phyloP scores from a whole-genome alignment of 2,888 invertebrate species.

The Tillus elongatus region DNA sequence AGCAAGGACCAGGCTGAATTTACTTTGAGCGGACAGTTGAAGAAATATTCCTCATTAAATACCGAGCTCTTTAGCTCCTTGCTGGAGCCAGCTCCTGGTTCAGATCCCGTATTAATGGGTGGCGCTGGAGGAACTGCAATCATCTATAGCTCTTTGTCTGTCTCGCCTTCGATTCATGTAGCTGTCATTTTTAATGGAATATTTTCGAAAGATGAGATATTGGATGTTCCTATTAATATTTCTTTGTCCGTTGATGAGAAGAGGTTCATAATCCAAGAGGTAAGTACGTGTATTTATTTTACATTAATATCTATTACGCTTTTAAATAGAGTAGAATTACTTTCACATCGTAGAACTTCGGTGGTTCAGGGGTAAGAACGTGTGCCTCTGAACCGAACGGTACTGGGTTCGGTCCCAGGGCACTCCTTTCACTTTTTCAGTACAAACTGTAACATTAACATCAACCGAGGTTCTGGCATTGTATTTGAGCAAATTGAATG shows the following conservation, averaged over 20 bases:
- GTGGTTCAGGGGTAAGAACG: no score
- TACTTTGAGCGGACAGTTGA: slow-evolving; percentile 62
- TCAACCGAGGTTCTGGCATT: no score
- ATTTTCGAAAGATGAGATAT: slow-evolving; percentile 54
- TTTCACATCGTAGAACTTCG: no score
- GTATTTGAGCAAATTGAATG: no score
- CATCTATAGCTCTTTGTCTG: slow-evolving; percentile 70
- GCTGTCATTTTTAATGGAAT: slow-evolving; percentile 76
- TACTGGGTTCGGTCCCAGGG: no score
- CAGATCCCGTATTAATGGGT: slow-evolving; percentile 46
- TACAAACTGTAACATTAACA: no score
- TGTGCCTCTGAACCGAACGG: no score
- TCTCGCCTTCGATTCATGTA: slow-evolving; percentile 71
- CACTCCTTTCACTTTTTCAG: no score
- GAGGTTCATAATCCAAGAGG: slow-evolving; percentile 66
- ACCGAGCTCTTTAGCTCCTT: slow-evolving; percentile 77
- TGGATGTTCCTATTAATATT: slow-evolving; percentile 61
- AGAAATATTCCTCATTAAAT: slow-evolving; percentile 66
- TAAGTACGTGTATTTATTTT: slow-evolving; percentile 30
- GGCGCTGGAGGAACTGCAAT: slow-evolving; percentile 78
- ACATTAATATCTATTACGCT: no score
- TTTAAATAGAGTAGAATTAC: no score
- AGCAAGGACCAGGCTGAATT: slow-evolving; percentile 59
- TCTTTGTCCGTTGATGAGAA: slow-evolving; percentile 62
- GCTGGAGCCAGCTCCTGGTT: slow-evolving; percentile 56